A percentile compares a stretch with the other conserved stretches of the same genome.
These are phyloP conservation scores for Neoseiulus cucumeris DNA, from an alignment of 1,140 invertebrate genomes.

Conservation along the genomic window DNA sequence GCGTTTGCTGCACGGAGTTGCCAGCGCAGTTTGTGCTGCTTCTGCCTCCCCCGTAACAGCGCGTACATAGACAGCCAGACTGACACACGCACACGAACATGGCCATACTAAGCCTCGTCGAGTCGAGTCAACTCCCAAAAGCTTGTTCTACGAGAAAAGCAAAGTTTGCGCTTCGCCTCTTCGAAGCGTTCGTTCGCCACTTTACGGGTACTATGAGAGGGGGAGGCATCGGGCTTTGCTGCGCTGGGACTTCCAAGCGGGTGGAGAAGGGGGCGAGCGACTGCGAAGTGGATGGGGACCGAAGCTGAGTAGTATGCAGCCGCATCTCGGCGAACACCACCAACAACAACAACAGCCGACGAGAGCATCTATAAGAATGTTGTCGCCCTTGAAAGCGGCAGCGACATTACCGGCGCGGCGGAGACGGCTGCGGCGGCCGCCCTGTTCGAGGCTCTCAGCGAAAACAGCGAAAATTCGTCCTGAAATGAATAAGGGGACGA, in stretches of 20 bases:
- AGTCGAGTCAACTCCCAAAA: not conserved
- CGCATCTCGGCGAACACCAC: not conserved
- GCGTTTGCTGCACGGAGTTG: too few relatives aligned
- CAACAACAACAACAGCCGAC: not conserved
- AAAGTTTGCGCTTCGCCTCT: not conserved
- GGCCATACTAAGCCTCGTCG: too few relatives aligned
- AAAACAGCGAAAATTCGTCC: too few relatives aligned
- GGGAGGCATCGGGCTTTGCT: not conserved
- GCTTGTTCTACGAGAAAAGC: conserved; percentile 10
- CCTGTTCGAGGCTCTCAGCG: too few relatives aligned
- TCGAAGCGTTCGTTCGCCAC: not conserved
- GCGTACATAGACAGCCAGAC: too few relatives aligned
- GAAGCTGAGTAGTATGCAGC: not conserved
- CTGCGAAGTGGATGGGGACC: not conserved
- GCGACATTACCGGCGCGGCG: not conserved
- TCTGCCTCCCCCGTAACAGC: too few relatives aligned
- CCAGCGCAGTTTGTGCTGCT: too few relatives aligned
- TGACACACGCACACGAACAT: too few relatives aligned
- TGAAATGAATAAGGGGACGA: too few relatives aligned
- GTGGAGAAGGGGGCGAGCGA: not conserved
- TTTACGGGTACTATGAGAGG: not conserved
- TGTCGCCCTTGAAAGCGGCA: not conserved
- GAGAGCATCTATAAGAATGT: too few relatives aligned
- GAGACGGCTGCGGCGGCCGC: not conserved
- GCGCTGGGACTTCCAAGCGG: not conserved